Base-by-base conservation (phyloP, 1,140 invertebrate genomes). In the Oppia nitens region DNA sequence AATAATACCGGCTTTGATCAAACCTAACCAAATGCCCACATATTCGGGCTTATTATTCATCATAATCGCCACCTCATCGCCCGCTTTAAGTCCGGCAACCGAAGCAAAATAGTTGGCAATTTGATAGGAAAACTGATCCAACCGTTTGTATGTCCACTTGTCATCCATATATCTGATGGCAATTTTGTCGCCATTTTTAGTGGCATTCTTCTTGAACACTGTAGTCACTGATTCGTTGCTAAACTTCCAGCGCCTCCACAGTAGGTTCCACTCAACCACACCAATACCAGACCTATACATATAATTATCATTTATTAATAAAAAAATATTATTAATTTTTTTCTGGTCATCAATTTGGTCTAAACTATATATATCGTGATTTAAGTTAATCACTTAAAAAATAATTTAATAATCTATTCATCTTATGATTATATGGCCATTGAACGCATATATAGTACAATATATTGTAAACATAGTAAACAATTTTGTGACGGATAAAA, bases 21-120 rank as follows among this genome's bases (percentile, higher is more conserved):
- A 69, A 0, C 88, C 90, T 1, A 96, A 70, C 88, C 90, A 94
- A n/a, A 85, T 75, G 63, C 80, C 81, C 2, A 87, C 75, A 68
- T 84, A 92, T 69, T 92, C 85, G 0, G 82, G 81, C 47, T 82
- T 74, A 70, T 77, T 84, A 63, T 90, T 87, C 81, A 95, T 82
- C 32, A 88, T 78, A 3, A 98, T 64, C 0, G 86, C 85, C 17
- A 96, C 78, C 6, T 81, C 80, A 66, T 94, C 85, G 3, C 83
- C 86, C 21, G 76, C 75, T 47, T 77, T 73, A 57, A 81, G 77
- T 0, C 82, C 80, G 53, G 83, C 67, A 6, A 72, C 68, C 67
- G 83, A 79, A n/a, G n/a, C n/a, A 63, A 90, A 88, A 64, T 79
- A 85, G 63, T 81, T 79, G 0, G 81, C 85, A 11, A 92, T 73